These are phyloP conservation scores for Tetranychus cinnabarinus DNA, from an alignment of 1,140 invertebrate species.

Conservation along the genomic window DNA sequence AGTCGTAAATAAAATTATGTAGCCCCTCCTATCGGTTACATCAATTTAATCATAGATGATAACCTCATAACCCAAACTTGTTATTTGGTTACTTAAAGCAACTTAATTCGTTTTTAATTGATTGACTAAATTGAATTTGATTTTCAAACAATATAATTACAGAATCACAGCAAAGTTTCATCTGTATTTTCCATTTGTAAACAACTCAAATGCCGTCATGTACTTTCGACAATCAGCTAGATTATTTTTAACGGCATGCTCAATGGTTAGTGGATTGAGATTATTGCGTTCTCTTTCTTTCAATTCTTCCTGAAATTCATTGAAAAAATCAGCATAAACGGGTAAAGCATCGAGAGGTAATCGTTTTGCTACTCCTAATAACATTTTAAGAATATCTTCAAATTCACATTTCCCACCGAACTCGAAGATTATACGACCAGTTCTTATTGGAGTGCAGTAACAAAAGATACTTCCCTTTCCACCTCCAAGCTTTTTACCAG, in stretches of 20 bases:
- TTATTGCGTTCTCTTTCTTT: conserved; percentile 42
- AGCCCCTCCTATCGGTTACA: too few relatives aligned
- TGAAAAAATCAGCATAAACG: conserved; percentile 52
- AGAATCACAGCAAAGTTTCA: too few relatives aligned
- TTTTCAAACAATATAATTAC: too few relatives aligned
- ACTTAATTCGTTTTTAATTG: too few relatives aligned
- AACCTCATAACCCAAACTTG: too few relatives aligned
- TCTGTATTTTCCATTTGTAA: background rate
- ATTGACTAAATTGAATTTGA: too few relatives aligned
- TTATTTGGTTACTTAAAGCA: too few relatives aligned
- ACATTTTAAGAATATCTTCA: conserved; percentile 37
- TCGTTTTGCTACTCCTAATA: conserved; percentile 30
- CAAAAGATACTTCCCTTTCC: conserved; percentile 89
- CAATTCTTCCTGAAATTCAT: conserved; percentile 33
- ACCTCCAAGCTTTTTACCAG: conserved; percentile 75
- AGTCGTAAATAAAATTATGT: too few relatives aligned
- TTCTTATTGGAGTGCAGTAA: conserved; percentile 77
- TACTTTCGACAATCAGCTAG: conserved; percentile 21
- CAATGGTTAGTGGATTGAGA: conserved; percentile 61
- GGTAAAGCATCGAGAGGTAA: conserved; percentile 67
- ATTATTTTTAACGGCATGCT: conserved; percentile 83
- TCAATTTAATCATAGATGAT: too few relatives aligned
- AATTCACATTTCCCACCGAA: conserved; percentile 71
- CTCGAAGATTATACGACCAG: conserved; percentile 79
- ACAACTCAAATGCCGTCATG: background rate